A percentile compares a stretch with the other conserved stretches of the same genome.
Evolutionary conservation across 1,140 invertebrate species (phyloP).

Genomic region (Cataglyphis hispanica): DNA sequence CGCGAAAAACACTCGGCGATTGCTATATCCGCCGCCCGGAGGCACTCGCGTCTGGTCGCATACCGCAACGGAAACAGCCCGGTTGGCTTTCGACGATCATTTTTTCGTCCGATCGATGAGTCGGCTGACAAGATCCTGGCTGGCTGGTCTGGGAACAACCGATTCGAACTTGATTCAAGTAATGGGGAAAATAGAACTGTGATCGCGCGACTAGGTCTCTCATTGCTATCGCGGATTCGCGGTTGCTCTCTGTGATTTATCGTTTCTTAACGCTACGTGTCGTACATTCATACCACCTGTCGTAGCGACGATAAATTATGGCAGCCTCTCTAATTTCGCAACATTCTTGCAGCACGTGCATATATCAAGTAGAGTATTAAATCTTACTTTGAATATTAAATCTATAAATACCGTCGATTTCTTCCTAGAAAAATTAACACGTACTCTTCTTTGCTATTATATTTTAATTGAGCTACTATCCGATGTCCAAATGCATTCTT

Average conservation of each 20-base stretch:
- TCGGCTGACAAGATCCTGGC: slow-evolving; percentile 35
- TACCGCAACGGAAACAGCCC: slow-evolving; percentile 78
- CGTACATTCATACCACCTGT: not conserved
- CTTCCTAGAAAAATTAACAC: slow-evolving; percentile 24
- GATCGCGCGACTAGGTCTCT: slow-evolving; percentile 8
- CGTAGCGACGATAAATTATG: slow-evolving; percentile 7
- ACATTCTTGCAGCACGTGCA: not conserved
- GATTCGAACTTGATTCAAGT: slow-evolving; percentile 39
- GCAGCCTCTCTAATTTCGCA: slow-evolving; percentile 2
- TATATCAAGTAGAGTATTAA: not conserved
- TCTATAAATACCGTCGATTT: not conserved
- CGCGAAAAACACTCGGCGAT: slow-evolving; percentile 82
- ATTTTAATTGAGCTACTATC: slow-evolving; percentile 38
- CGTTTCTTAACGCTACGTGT: not conserved
- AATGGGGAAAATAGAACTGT: slow-evolving; percentile 37
- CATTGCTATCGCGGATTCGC: slow-evolving; percentile 12
- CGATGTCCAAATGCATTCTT: not conserved
- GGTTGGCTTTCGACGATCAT: slow-evolving; percentile 69
- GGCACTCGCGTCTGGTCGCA: slow-evolving; percentile 70
- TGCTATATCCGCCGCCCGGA: slow-evolving; percentile 73
- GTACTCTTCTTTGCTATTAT: slow-evolving; percentile 5
- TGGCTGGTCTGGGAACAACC: no score
- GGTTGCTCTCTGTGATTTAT: slow-evolving; percentile 24
- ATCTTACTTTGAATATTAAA: slow-evolving; percentile 17
- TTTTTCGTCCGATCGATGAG: slow-evolving; percentile 68